Base-by-base conservation (phyloP, 2,797 vertebrate species). In the Sebastes hubbsi region DNA sequence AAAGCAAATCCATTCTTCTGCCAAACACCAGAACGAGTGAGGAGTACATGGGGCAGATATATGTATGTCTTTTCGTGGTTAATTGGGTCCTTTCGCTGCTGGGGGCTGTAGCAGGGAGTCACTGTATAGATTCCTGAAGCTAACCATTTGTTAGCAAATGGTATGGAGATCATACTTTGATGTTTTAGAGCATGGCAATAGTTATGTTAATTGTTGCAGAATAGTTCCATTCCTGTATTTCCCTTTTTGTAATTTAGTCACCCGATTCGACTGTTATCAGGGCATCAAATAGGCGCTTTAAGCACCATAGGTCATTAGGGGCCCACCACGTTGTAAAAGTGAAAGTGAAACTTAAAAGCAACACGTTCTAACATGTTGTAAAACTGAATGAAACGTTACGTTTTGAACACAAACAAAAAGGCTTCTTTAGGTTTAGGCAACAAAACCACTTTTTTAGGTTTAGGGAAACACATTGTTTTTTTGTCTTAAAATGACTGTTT, bases 21-120 rank as follows among this genome's bases (percentile, higher is more conserved):
- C 24, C 64, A 42, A 30, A 66, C 38, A 61, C 24, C 16, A 13
- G 29, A 72, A 66, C 20, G n/a, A 27, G n/a, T 61, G 58, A 73
- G 55, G 49, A 72, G 25, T 46, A 34, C 16, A 32, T 54, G 16
- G 52, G 49, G 80, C 38, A 55, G 60, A 68, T 72, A 68, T 72
- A 30, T 0, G 4, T 59, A 72, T 36, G 42, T 72, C 55, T 34
- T 22, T 49, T 67, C 8, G 13, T 73, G 68, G 69, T 88, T 87
- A 87, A 90, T 87, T 84, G 77, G 69, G 55, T 69, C 52, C 22
- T 72, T 66, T 78, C 22, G 69, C 76, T 69, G 85, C 77, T 83
- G 66, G 30, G 24, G 54, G 73, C 81, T 88, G 42, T n/a, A 60
- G 55, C 46, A 77, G 20, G 14, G 20, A 73, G 75, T 76, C 62